phyloP scores from a whole-genome alignment of 2,797 vertebrate species.

The Lutjanus argentimaculatus region DNA sequence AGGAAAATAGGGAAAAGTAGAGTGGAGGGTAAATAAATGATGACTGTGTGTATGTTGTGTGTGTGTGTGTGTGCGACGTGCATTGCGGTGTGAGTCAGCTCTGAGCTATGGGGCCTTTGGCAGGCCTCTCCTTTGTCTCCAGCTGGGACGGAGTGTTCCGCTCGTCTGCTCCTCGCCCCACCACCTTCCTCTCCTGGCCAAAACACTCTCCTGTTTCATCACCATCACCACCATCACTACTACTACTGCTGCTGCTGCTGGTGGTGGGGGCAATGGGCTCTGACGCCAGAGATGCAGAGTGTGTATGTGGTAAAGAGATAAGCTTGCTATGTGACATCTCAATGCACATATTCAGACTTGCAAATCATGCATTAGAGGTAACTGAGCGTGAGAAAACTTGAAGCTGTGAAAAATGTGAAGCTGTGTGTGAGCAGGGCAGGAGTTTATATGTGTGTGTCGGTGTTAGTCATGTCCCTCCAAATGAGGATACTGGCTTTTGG shows the following conservation, averaged over 20 bases:
- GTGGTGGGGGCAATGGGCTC: conserved; percentile 4
- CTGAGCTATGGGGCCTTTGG: conserved; percentile 87
- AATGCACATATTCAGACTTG: conserved; percentile 20
- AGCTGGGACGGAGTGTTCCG: conserved; percentile 88
- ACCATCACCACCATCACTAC: conserved; percentile 45
- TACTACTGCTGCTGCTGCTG: conserved; percentile 6
- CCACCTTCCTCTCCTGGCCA: conserved; percentile 58
- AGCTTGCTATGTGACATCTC: conserved; percentile 25
- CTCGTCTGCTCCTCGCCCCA: conserved; percentile 67
- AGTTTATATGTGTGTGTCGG: conserved; percentile 15
- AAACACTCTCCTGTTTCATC: conserved; percentile 81
- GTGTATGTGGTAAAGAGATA: conserved; percentile 24
- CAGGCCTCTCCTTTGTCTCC: conserved; percentile 86
- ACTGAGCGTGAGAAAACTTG: conserved; percentile 7
- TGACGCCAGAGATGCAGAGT: conserved; percentile 20
- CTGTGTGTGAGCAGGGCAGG: conserved; percentile 26
- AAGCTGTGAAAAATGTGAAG: conserved; percentile 1
- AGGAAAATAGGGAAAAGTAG: conserved; percentile 32
- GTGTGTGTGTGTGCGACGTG: conserved; percentile 68
- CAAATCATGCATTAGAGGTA: conserved; percentile 16
- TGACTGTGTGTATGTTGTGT: conserved; percentile 61
- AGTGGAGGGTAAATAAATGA: conserved; percentile 61
- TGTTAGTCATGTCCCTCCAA: conserved; percentile 47
- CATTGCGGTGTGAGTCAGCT: conserved; percentile 86
- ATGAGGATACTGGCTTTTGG: conserved; percentile 24